phyloP scores from a whole-genome alignment of 2,888 invertebrate species.

The Trichogramma dendrolimi region DNA sequence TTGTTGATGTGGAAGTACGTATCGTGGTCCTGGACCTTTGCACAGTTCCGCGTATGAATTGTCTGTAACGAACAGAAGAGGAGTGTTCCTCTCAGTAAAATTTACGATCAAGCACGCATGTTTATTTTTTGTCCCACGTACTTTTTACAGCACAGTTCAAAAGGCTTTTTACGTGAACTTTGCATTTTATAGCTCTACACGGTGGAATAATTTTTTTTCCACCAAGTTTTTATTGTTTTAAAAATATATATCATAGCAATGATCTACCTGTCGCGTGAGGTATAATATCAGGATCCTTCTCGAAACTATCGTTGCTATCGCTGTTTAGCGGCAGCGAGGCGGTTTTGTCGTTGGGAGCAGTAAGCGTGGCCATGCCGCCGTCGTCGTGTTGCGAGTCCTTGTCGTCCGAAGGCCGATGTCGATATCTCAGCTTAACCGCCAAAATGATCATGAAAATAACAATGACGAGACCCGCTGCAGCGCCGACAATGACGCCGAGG shows the following conservation, averaged over 20 bases:
- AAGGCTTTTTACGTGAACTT: too few relatives aligned
- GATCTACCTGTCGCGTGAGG: constrained; percentile 47
- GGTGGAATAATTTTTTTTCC: background rate
- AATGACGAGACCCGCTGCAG: constrained; percentile 46
- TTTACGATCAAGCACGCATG: background rate
- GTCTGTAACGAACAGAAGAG: constrained; percentile 32
- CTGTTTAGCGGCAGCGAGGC: constrained; percentile 44
- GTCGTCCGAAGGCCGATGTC: constrained; percentile 44
- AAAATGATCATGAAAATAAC: constrained; percentile 48
- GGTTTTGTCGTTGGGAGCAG: constrained; percentile 45
- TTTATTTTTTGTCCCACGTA: background rate
- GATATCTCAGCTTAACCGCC: constrained; percentile 44
- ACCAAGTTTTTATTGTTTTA: background rate
- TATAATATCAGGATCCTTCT: constrained; percentile 50
- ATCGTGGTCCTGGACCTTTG: constrained; percentile 46
- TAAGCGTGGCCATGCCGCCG: constrained; percentile 46
- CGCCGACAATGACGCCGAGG: constrained; percentile 47
- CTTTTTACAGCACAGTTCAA: background rate
- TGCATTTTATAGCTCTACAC: background rate
- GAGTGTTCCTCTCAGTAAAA: background rate
- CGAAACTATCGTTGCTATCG: constrained; percentile 48
- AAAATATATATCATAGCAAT: background rate
- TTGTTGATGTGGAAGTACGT: constrained; percentile 40
- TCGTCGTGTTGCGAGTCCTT: constrained; percentile 48
- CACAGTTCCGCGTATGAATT: constrained; percentile 48